These are phyloP conservation scores for Cuniculus paca DNA, from an alignment of 2,797 vertebrate genomes.

Conservation along the genomic window DNA sequence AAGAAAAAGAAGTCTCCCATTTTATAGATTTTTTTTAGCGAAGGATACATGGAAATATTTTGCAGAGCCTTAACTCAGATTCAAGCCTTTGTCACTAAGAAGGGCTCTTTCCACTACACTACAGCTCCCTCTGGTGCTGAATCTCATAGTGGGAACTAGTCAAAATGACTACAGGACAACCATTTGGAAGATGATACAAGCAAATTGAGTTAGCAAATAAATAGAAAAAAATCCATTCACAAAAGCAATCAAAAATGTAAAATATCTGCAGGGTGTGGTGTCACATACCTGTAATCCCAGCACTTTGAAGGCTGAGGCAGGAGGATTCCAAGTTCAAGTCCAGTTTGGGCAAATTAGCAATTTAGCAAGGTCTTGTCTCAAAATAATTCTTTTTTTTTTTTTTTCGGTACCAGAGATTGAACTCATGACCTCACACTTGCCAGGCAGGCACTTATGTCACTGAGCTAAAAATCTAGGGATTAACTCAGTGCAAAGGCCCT, in stretches of 20 bases:
- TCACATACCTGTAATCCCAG: neutral
- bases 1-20: constrained; percentile 58
- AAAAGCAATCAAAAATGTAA: neutral
- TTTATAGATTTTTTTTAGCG: constrained; percentile 42
- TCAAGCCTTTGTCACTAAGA: neutral
- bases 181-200: neutral
- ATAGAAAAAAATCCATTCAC: constrained; percentile 13
- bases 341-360: neutral
- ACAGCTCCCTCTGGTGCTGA: constrained; percentile 74
- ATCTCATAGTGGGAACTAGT: constrained; percentile 20
- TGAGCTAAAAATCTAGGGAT: neutral
- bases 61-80: neutral
- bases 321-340: neutral
- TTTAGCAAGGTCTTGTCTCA: neutral
- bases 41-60: neutral
- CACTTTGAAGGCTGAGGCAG: neutral
- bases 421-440: too few species aligned
- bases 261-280: neutral
- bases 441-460: too few species aligned
- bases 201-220: constrained; percentile 44
- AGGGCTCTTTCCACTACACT: constrained; percentile 13
- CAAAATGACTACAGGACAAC: constrained; percentile 21
- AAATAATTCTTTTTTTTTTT: neutral
- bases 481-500: neutral
- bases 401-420: too few species aligned